A percentile compares a stretch with the other conserved stretches of the same genome.
These are phyloP conservation scores for Volucella inflata DNA, from an alignment of 2,888 invertebrate species.

Conservation along the genomic window DNA sequence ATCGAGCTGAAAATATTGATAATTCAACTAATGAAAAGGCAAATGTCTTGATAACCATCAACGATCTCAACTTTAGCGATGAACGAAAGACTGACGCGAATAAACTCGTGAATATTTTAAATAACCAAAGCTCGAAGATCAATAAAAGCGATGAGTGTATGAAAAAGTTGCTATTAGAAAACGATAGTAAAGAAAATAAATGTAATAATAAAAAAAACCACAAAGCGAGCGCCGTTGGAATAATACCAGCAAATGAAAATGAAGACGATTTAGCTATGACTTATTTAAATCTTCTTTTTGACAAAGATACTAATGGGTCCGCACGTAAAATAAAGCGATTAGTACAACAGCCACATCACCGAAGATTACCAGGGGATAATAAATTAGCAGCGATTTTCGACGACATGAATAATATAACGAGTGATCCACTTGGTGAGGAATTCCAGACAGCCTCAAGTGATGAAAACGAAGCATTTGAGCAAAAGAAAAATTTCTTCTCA, in stretches of 20 bases:
- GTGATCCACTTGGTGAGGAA: constrained; percentile 78
- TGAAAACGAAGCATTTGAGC: constrained; percentile 79
- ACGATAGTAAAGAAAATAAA: constrained; percentile 67
- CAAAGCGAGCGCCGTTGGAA: constrained; percentile 56
- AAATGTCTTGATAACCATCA: constrained; percentile 78
- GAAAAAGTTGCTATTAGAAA: constrained; percentile 75
- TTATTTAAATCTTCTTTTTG: constrained; percentile 80
- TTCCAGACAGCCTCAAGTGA: constrained; percentile 81
- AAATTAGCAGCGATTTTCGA: constrained; percentile 60
- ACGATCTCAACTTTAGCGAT: constrained; percentile 79
- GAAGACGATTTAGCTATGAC: constrained; percentile 77
- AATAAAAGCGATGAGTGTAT: constrained; percentile 77
- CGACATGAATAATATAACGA: constrained; percentile 50
- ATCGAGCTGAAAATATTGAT: constrained; percentile 66
- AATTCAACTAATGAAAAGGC: constrained; percentile 56
- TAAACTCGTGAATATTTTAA: constrained; percentile 75
- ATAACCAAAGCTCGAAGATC: constrained; percentile 75
- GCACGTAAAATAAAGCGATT: constrained; percentile 45
- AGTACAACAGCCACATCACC: constrained; percentile 29
- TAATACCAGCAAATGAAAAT: constrained; percentile 60
- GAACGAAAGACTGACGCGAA: constrained; percentile 80
- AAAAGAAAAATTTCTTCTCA: constrained; percentile 80
- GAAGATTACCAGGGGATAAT: constrained; percentile 48
- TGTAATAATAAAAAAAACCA: constrained; percentile 58
- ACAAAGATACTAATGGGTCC: constrained; percentile 77